Base-by-base conservation (phyloP, 2,797 vertebrate genomes). In the Notolabrus celidotus region DNA sequence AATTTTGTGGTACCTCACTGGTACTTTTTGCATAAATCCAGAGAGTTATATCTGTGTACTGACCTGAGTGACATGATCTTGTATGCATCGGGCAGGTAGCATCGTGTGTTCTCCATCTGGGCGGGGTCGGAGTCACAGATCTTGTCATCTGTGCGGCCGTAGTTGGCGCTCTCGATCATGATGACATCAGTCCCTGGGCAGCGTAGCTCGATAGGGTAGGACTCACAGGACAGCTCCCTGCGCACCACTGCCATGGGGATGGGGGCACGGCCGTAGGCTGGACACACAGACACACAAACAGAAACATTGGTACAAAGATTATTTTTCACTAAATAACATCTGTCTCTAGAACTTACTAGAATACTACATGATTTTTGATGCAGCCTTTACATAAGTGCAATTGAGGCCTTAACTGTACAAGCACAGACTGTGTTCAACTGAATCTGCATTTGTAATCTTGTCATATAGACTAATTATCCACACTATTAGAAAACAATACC, bases 81-180 rank as follows among this genome's bases (percentile, higher is more conserved):
- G 94, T 99, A 99, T 42, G 98, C 97, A 80, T 99, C 98, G 52
- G 98, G 98, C 86, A 99, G 94, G 93, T 99, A 99, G 92, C 98
- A 99, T 39, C 97, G 95, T 8, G 97, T 99, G 93, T 99, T 99
- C 92, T 99, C 98, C 98, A 99, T 99, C 93, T 99, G 97, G 84
- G 97, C 97, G 3, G 97, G 98, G 92, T 99, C 98, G 1, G 98
- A 98, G 90, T 99, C 98, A 70, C 98, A 99, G 88, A 99, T 99
- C 93, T 99, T 99, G 92, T 99, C 97, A 16, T 99, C 98, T 0
- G 97, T 99, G 87, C 98, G 96, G 51, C 98, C 98, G 0, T 99
- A 99, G 96, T 99, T 99, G 94, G 97, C 98, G 75, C 98, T 99
- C 92, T 99, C 98, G 1, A 99, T 99, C 97, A 99, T 99, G 93